These are phyloP conservation scores for Calephelis nemesis DNA, from an alignment of 1,140 invertebrate genomes.

Conservation along the genomic window DNA sequence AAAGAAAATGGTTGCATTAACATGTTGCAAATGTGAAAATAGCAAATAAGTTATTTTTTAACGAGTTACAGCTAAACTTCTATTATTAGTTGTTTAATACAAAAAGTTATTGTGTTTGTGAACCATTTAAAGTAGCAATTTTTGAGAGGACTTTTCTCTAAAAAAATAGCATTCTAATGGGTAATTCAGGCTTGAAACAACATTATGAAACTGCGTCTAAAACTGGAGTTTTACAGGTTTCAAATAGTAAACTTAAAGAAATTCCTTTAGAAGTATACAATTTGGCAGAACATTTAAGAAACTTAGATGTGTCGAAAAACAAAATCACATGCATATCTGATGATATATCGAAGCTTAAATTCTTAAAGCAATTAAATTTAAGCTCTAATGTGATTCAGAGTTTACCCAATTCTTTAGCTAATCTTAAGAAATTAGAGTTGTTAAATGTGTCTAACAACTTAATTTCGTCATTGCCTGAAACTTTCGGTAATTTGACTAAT, in stretches of 20 bases:
- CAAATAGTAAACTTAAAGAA: slow-evolving; percentile 89
- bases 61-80: too few species aligned
- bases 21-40: too few species aligned
- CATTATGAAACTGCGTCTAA: slow-evolving; percentile 96
- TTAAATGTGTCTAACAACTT: slow-evolving; percentile 87
- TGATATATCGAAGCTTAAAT: slow-evolving; percentile 88
- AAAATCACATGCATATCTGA: slow-evolving; percentile 88
- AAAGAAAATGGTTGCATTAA: too few species aligned
- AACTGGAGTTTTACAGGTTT: slow-evolving; percentile 94
- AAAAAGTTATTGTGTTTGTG: too few species aligned
- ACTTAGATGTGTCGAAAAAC: slow-evolving; percentile 95
- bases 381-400: slow-evolving; percentile 84
- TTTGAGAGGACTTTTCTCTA: neutral
- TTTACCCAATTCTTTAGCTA: slow-evolving; percentile 87
- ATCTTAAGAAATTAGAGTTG: slow-evolving; percentile 91
- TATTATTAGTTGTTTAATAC: too few species aligned
- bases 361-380: slow-evolving; percentile 91
- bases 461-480: slow-evolving; percentile 83
- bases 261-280: slow-evolving; percentile 82
- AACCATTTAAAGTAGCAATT: too few species aligned
- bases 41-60: too few species aligned
- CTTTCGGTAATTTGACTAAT: slow-evolving; percentile 84
- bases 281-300: slow-evolving; percentile 87
- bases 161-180: slow-evolving; percentile 79
- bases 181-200: slow-evolving; percentile 92